phyloP scores from a whole-genome alignment of 2,797 vertebrate genomes.

The Darevskia nairensis region DNA sequence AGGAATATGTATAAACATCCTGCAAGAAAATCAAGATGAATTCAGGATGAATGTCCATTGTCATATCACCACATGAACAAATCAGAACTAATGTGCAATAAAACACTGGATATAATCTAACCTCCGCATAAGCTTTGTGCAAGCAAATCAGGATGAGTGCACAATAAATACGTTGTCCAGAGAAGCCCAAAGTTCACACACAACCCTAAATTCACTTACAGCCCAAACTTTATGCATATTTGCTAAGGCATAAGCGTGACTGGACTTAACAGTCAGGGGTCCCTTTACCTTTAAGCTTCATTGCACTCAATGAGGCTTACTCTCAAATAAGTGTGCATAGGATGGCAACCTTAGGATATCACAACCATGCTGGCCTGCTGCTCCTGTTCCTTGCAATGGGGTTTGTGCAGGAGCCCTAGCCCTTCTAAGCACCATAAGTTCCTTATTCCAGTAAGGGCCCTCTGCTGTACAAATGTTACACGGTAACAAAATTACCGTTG shows the following conservation, averaged over 20 bases:
- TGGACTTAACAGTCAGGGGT: too few species aligned
- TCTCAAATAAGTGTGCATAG: not conserved
- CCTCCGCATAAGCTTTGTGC: too few species aligned
- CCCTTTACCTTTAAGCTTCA: too few species aligned
- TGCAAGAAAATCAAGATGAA: too few species aligned
- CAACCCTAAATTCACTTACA: not conserved
- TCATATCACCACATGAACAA: too few species aligned
- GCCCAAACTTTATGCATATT: not conserved
- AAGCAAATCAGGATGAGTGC: too few species aligned
- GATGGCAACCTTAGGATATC: not conserved
- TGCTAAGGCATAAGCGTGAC: not conserved
- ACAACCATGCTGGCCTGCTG: not conserved
- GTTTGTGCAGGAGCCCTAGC: not conserved
- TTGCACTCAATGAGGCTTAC: not conserved
- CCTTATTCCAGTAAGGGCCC: not conserved
- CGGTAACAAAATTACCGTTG: constrained; percentile 28
- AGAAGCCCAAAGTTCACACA: too few species aligned
- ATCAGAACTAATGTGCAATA: too few species aligned
- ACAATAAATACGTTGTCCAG: too few species aligned
- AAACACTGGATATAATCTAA: too few species aligned
- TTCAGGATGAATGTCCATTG: too few species aligned
- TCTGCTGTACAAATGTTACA: constrained; percentile 7
- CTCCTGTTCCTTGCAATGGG: not conserved
- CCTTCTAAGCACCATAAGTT: not conserved
- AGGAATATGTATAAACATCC: too few species aligned